Base-by-base conservation (phyloP, 2,797 vertebrate genomes). In the Falco biarmicus region DNA sequence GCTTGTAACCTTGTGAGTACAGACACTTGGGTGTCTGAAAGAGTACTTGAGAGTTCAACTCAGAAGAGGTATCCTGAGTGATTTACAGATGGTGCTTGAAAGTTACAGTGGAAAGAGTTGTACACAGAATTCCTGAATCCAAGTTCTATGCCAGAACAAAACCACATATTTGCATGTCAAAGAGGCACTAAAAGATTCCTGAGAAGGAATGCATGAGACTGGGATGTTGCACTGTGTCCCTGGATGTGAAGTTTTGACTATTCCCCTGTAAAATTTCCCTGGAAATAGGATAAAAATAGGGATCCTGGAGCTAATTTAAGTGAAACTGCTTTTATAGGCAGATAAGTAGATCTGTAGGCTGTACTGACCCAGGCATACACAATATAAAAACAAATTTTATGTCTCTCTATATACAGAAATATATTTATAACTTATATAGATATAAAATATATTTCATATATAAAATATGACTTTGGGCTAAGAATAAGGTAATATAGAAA, bases 51-150 rank as follows among this genome's bases (percentile, higher is more conserved):
- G 50, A 43, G 31, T 82, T 45, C 13, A 10, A 12, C 13, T 57
- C 29, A 20, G 13, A 69, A 16, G 0, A 21, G 28, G 39, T 48
- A 31, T 7, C 17, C 32, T 24, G 43, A 70, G 39, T 43, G 32
- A 37, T 71, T 59, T 51, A 57, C 11, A 34, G 21, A 61, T 25
- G 0, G 19, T 19, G 28, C 24, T 14, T 51, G 69, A 54, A 78
- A 69, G n/a, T 31, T 53, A 25, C 26, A 48, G 4, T 47, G 5
- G 5, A 45, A 79, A 89, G 25, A 59, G 68, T 13, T 45, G 18
- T 24, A 37, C 0, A 0, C 12, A 32, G 50, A 20, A 28, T 50
- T 76, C n/a, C 19, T 15, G 29, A 86, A 29, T 9, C 15, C 11
- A 39, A 31, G 12, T 80, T 79, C 47, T 65, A 11, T 26, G 13